Percentiles rank a stretch among this genome's conserved stretches.
Evolutionary conservation across 2,113 vertebrate species (phyloP).

Genomic region (Lycaon pictus): DNA sequence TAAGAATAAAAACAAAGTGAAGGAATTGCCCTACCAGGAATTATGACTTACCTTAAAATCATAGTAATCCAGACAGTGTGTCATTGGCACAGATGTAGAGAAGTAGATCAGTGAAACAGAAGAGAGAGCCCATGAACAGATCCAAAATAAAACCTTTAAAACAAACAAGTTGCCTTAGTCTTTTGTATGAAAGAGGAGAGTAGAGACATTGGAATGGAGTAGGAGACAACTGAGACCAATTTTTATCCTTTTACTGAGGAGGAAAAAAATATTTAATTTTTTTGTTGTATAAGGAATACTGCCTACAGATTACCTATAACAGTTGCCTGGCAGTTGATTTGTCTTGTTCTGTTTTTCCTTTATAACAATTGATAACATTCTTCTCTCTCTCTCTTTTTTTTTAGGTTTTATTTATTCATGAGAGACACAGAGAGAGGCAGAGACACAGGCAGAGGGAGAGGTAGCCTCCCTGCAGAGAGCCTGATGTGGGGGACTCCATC

Average conservation of each 20-base stretch:
- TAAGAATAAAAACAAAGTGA: background rate
- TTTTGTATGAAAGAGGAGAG: conserved; percentile 29
- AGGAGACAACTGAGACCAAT: conserved; percentile 65
- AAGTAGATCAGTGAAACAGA: background rate
- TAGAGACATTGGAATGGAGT: conserved; percentile 3
- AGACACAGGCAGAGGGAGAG: no score
- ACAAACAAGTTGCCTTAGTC: conserved; percentile 50
- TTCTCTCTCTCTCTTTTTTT: background rate
- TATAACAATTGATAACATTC: background rate
- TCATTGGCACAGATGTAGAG: background rate
- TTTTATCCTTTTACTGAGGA: conserved; percentile 82
- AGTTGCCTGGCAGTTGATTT: background rate
- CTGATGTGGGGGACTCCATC: no score
- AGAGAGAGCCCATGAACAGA: background rate
- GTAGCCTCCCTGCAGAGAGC: no score
- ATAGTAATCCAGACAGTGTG: background rate
- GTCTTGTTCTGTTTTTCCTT: background rate
- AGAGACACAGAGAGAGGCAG: no score
- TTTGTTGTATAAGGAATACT: conserved; percentile 78
- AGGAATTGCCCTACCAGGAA: background rate
- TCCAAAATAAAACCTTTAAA: background rate
- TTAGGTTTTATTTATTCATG: no score
- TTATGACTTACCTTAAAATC: background rate
- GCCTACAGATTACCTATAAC: background rate
- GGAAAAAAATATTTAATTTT: conserved; percentile 83